These are phyloP conservation scores for Syncerus caffer DNA, from an alignment of 2,797 vertebrate species.

Conservation along the genomic window DNA sequence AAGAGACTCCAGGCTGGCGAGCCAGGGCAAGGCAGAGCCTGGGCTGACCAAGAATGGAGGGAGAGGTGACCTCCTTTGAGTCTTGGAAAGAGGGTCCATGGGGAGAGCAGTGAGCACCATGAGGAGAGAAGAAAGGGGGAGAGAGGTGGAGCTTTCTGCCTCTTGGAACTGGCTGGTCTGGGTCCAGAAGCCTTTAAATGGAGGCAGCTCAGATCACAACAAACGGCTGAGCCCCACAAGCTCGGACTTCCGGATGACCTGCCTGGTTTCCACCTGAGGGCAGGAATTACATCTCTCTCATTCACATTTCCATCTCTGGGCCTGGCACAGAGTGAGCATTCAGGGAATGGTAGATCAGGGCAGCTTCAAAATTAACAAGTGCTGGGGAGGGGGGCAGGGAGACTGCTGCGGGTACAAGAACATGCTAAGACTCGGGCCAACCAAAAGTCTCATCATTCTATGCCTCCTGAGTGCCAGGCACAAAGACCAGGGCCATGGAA, in stretches of 20 bases:
- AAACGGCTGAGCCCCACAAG: fast-evolving
- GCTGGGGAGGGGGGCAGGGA: background rate
- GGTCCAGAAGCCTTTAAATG: background rate
- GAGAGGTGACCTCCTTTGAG: background rate
- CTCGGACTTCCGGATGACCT: fast-evolving
- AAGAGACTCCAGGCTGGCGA: background rate
- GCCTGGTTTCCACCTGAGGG: background rate
- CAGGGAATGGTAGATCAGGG: background rate
- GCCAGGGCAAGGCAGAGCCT: conserved; percentile 43
- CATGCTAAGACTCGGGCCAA: fast-evolving
- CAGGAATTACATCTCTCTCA: background rate
- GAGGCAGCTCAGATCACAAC: background rate
- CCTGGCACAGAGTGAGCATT: background rate
- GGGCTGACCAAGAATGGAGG: background rate
- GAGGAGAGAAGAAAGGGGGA: background rate
- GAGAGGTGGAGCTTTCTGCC: background rate
- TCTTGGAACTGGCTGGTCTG: background rate
- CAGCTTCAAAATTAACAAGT: background rate
- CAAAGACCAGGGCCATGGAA: background rate
- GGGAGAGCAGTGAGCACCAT: fast-evolving
- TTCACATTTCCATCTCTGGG: background rate
- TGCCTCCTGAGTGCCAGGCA: background rate
- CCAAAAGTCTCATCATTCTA: background rate
- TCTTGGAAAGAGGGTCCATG: background rate
- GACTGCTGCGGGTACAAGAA: fast-evolving